Percentiles rank a stretch among this genome's conserved stretches.
These are phyloP conservation scores for Brachionus asplanchnoidis DNA, from an alignment of 1,140 invertebrate genomes.

Conservation along the genomic window DNA sequence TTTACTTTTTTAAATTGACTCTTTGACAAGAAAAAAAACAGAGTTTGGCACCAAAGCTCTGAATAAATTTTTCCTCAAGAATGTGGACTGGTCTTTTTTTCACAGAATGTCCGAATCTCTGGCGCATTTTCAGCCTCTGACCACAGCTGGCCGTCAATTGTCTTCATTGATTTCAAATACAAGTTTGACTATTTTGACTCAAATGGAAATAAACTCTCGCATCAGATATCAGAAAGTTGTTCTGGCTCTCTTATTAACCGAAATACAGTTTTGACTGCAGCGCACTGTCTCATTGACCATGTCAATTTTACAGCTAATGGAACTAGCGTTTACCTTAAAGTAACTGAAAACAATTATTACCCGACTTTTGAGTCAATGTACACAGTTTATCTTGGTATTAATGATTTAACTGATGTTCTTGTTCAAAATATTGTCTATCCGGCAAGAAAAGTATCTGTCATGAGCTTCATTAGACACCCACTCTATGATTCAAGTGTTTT, in stretches of 20 bases:
- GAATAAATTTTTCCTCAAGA: neutral
- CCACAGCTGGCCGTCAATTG: neutral
- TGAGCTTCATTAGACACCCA: neutral
- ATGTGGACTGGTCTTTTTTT: neutral
- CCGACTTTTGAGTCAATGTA: slow-evolving; percentile 16
- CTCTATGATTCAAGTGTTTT: neutral
- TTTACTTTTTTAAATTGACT: neutral
- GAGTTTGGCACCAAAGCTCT: neutral
- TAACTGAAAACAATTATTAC: neutral
- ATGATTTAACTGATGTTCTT: neutral
- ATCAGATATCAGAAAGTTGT: neutral
- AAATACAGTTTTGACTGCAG: slow-evolving; percentile 18
- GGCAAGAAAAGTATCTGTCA: neutral
- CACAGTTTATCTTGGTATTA: neutral
- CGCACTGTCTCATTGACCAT: neutral
- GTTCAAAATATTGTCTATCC: neutral
- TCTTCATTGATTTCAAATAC: neutral
- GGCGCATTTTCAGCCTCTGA: neutral
- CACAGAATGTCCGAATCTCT: neutral
- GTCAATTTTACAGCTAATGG: neutral
- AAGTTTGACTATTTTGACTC: neutral
- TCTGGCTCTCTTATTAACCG: neutral
- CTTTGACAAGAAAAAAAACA: neutral
- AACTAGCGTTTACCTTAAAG: neutral
- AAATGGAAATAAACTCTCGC: neutral